Percentiles rank a stretch among this genome's conserved stretches.
phyloP scores from a whole-genome alignment of 2,797 vertebrate genomes.

The Enteromius paludinosus region DNA sequence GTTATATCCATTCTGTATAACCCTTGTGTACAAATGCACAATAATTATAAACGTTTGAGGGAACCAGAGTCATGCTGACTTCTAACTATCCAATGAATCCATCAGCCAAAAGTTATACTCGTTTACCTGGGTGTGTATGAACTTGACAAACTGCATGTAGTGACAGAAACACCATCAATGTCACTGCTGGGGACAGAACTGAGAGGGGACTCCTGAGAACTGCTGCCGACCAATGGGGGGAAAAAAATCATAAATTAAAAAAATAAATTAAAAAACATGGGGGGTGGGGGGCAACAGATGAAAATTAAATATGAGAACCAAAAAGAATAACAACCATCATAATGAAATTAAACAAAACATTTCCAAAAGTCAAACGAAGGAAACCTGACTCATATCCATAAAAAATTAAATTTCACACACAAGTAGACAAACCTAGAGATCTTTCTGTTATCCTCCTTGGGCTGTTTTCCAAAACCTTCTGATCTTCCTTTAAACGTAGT shows the following conservation, averaged over 20 bases:
- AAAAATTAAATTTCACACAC: neutral
- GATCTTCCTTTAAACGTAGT: constrained; percentile 35
- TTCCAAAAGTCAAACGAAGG: neutral
- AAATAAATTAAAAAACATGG: neutral
- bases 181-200: constrained; percentile 93
- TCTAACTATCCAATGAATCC: neutral
- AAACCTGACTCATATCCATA: neutral
- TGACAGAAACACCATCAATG: constrained; percentile 92
- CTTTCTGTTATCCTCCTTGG: constrained; percentile 59
- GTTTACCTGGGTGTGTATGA: constrained; percentile 88
- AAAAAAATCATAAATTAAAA: constrained; percentile 1
- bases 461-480: constrained; percentile 57
- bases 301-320: constrained; percentile 40
- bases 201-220: constrained; percentile 86
- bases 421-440: constrained; percentile 45
- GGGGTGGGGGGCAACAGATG: constrained; percentile 41
- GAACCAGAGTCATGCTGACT: neutral
- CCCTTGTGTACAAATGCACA: neutral
- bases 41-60: neutral
- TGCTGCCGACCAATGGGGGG: constrained; percentile 69
- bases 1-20: neutral
- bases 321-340: constrained; percentile 27
- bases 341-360: neutral
- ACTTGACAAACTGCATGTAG: constrained; percentile 93
- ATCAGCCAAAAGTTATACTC: constrained; percentile 20